These are phyloP conservation scores for Calliopsis andreniformis DNA, from an alignment of 1,140 invertebrate species.

Conservation along the genomic window DNA sequence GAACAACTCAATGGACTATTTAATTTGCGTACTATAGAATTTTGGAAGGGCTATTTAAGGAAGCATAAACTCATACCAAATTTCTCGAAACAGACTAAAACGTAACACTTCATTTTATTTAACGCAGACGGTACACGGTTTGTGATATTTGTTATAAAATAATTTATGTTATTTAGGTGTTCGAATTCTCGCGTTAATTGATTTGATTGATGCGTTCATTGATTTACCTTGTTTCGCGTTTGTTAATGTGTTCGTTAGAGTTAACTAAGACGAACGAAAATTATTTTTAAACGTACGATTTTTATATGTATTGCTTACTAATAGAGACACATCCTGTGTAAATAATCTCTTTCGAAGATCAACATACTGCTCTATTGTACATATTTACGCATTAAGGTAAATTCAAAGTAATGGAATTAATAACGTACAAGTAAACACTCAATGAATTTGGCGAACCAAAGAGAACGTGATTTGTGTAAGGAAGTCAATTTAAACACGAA, in stretches of 20 bases:
- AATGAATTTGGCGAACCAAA: conserved; percentile 24
- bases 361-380: too few species aligned
- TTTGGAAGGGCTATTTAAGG: conserved; percentile 56
- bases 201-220: not conserved
- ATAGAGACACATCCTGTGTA: not conserved
- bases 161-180: not conserved
- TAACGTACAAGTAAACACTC: not conserved
- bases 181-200: not conserved
- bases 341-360: not conserved
- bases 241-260: not conserved
- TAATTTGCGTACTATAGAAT: conserved; percentile 10
- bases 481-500: not conserved
- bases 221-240: not conserved
- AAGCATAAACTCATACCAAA: not conserved
- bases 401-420: not conserved
- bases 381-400: not conserved
- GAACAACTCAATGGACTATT: conserved; percentile 67
- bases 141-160: conserved; percentile 21
- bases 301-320: not conserved
- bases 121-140: not conserved
- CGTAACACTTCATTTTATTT: not conserved
- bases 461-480: not conserved
- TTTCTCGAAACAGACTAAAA: not conserved
- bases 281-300: not conserved
- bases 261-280: not conserved